These are phyloP conservation scores for Orestias chungarensis DNA, from an alignment of 2,797 vertebrate species.

Conservation along the genomic window DNA sequence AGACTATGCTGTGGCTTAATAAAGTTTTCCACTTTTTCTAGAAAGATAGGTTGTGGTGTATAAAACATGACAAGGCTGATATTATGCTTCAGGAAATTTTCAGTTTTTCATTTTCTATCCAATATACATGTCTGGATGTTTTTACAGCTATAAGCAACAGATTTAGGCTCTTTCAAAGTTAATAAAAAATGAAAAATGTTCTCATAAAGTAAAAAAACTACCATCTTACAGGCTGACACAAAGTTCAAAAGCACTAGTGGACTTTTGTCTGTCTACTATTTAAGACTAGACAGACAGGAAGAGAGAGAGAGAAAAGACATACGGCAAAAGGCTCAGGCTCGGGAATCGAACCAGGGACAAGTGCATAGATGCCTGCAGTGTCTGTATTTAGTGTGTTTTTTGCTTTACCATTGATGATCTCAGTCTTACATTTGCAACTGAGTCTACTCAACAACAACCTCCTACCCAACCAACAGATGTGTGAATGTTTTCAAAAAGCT, in stretches of 20 bases:
- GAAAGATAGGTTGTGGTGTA: constrained; percentile 32
- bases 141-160: too few relatives aligned
- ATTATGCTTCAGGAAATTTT: constrained; percentile 27
- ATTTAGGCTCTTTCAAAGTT: neutral
- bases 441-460: neutral
- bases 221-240: too few relatives aligned
- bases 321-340: too few relatives aligned
- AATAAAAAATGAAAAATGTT: too few relatives aligned
- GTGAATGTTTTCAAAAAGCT: neutral
- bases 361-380: too few relatives aligned
- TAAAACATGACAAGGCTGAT: constrained; percentile 33
- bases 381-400: too few relatives aligned
- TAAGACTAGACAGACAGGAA: too few relatives aligned
- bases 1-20: constrained; percentile 53
- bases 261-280: too few relatives aligned
- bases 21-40: constrained; percentile 49
- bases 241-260: too few relatives aligned
- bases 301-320: too few relatives aligned
- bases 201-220: neutral
- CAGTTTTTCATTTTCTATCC: constrained; percentile 8
- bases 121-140: constrained; percentile 1
- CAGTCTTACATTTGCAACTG: neutral
- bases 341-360: too few relatives aligned
- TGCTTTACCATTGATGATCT: neutral
- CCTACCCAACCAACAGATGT: neutral